phyloP scores from a whole-genome alignment of 2,113 vertebrate genomes.

The Archocentrus centrarchus region DNA sequence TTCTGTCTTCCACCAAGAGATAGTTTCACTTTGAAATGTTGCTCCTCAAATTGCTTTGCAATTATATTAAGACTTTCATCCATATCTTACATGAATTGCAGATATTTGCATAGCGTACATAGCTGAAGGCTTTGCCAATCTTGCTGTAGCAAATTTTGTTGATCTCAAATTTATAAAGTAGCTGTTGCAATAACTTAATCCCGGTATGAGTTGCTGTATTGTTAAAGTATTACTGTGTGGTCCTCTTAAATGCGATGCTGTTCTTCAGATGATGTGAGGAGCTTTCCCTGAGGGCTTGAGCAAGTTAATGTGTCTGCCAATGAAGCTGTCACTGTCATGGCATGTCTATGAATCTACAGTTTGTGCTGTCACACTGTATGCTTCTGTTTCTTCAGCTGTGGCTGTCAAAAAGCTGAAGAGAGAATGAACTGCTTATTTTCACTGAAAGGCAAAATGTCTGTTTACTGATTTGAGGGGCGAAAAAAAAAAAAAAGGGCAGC shows the following conservation, averaged over 20 bases:
- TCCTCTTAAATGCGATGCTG: neutral
- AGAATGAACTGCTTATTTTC: neutral
- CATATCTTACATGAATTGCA: neutral
- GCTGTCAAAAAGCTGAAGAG: constrained; percentile 4
- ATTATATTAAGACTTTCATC: neutral
- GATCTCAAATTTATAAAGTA: neutral
- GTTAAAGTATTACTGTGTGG: neutral
- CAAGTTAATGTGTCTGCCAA: neutral
- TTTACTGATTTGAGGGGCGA: neutral
- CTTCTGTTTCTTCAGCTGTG: neutral
- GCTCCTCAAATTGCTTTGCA: neutral
- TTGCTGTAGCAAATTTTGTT: neutral
- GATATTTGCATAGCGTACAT: neutral
- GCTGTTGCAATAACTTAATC: neutral
- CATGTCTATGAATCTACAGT: neutral
- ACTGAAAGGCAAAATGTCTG: constrained; percentile 3
- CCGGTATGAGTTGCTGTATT: neutral
- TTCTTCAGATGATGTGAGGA: neutral
- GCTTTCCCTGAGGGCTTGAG: neutral
- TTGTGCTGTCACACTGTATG: constrained; percentile 13
- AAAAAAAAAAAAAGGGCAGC: neutral
- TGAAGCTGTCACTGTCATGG: constrained; percentile 10
- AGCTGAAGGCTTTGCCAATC: neutral
- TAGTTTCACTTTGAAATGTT: neutral
- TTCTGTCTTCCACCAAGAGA: neutral